A percentile compares a stretch with the other conserved stretches of the same genome.
These are phyloP conservation scores for Montipora sp. DNA, from an alignment of 64 coral and sea anemone genomes.

Conservation along the genomic window DNA sequence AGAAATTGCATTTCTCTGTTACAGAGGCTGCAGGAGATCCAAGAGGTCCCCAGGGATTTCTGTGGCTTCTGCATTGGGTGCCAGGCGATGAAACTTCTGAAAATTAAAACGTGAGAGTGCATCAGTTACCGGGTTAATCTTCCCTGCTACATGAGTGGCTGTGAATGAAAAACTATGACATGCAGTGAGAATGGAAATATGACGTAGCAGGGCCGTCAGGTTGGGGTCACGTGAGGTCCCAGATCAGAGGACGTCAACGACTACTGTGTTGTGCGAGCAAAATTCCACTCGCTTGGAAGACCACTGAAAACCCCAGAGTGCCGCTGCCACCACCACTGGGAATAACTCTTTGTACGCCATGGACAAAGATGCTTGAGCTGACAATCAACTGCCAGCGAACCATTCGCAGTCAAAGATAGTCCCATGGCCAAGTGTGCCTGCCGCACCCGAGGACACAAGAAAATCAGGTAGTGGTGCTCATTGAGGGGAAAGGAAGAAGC, in stretches of 20 bases:
- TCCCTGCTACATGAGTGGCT: slow-evolving; percentile 17
- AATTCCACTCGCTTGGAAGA: background rate
- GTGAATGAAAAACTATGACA: slow-evolving; percentile 7
- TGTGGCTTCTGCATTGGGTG: background rate
- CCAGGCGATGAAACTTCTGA: background rate
- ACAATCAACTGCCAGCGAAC: background rate
- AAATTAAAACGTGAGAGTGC: slow-evolving; percentile 34
- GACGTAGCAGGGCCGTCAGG: slow-evolving; percentile 5
- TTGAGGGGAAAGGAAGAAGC: too few relatives aligned
- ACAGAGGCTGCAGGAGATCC: background rate
- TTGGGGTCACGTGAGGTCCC: background rate
- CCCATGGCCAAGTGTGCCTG: background rate
- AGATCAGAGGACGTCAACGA: background rate
- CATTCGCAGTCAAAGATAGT: background rate
- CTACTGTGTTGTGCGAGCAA: background rate
- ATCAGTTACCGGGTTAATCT: background rate
- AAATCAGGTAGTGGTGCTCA: too few relatives aligned
- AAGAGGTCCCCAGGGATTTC: background rate
- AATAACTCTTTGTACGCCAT: slow-evolving; percentile 27
- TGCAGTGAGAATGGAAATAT: background rate
- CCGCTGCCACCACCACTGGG: background rate
- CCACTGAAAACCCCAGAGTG: slow-evolving; percentile 7
- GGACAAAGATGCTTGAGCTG: background rate
- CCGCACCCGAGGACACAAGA: background rate
- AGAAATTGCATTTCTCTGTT: background rate